A percentile compares a stretch with the other conserved stretches of the same genome.
These are phyloP conservation scores for Melieria picta DNA, from an alignment of 2,888 invertebrate species.

Conservation along the genomic window DNA sequence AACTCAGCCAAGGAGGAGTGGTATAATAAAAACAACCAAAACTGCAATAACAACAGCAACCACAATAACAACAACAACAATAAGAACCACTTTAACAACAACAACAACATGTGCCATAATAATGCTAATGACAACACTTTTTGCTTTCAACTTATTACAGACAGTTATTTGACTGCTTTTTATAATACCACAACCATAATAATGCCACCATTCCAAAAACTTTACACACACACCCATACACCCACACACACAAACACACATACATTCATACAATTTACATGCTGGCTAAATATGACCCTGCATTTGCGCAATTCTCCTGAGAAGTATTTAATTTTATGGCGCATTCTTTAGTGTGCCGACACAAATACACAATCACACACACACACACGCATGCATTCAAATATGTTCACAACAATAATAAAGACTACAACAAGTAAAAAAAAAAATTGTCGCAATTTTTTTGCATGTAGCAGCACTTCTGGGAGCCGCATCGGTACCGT, in stretches of 20 bases:
- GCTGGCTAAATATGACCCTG: neutral
- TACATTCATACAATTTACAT: neutral
- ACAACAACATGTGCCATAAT: constrained; percentile 19
- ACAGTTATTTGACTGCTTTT: constrained; percentile 19
- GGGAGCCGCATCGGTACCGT: constrained; percentile 50
- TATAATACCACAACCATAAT: constrained; percentile 19
- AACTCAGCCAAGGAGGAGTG: too few relatives aligned
- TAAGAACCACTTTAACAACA: neutral
- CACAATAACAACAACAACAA: constrained; percentile 11
- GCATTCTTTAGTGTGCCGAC: constrained; percentile 46
- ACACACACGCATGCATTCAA: neutral
- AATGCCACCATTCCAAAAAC: neutral
- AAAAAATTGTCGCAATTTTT: constrained; percentile 39
- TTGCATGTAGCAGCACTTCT: constrained; percentile 59
- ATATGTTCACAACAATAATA: constrained; percentile 29
- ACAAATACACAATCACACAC: neutral
- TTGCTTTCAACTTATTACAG: constrained; percentile 19
- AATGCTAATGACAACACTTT: constrained; percentile 22
- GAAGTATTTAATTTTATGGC: constrained; percentile 62
- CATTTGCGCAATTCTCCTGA: constrained; percentile 52
- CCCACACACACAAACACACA: neutral
- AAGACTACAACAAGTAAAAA: constrained; percentile 24
- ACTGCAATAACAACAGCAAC: neutral
- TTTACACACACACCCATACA: neutral
- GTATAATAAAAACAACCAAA: too few relatives aligned